These are phyloP conservation scores for Aegithalos caudatus DNA, from an alignment of 2,113 vertebrate species.

Conservation along the genomic window DNA sequence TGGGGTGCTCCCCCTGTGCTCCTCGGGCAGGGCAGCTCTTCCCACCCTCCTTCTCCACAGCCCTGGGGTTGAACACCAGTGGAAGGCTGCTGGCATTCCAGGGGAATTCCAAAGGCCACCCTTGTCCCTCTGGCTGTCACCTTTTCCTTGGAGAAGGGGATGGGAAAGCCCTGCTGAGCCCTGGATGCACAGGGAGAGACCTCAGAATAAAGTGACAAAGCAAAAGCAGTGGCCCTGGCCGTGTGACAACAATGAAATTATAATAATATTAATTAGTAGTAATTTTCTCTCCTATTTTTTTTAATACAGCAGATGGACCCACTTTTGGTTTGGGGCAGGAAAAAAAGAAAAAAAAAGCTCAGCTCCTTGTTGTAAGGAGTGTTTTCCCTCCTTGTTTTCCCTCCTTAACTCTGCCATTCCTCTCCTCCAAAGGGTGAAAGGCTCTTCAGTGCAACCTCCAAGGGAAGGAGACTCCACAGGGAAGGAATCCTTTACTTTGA, in stretches of 20 bases:
- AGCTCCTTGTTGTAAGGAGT: not conserved
- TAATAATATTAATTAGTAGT: not conserved
- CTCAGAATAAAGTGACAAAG: not conserved
- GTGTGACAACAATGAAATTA: not conserved
- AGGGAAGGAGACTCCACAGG: conserved; percentile 31
- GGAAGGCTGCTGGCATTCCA: fast-evolving
- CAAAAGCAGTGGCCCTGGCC: not conserved
- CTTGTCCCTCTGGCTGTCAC: not conserved
- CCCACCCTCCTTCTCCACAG: not conserved
- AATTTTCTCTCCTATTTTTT: not conserved
- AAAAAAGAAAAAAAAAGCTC: not conserved
- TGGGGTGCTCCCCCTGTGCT: not conserved
- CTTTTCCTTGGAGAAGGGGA: not conserved
- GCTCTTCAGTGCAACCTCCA: conserved; percentile 42
- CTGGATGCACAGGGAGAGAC: not conserved
- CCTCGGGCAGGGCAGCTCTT: fast-evolving
- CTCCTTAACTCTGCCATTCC: conserved; percentile 3
- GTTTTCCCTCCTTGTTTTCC: not conserved
- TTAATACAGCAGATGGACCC: conserved; percentile 16
- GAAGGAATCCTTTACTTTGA: conserved; percentile 23
- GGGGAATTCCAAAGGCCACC: not conserved
- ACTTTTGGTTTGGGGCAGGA: not conserved
- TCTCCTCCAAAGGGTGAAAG: conserved; percentile 21
- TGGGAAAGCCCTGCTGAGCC: not conserved
- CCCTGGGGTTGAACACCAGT: not conserved